Percentiles rank a stretch among this genome's conserved stretches.
Conservation (phyloP, 2,797 vertebrate species). For the Typhlichthys subterraneus region DNA sequence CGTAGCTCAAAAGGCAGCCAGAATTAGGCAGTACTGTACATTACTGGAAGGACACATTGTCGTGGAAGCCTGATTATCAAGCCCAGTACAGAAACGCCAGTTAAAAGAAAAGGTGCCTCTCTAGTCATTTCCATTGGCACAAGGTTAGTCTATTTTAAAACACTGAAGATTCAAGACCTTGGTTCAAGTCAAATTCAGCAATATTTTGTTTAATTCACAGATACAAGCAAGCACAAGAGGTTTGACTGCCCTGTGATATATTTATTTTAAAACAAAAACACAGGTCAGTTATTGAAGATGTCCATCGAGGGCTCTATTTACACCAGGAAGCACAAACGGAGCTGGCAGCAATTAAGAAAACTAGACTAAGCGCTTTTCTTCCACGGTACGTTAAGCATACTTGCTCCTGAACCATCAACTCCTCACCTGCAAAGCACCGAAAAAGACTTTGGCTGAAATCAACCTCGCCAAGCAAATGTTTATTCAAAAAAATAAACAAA, state of each 20-base stretch:
- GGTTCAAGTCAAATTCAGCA: slow-evolving; percentile 57
- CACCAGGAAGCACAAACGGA: slow-evolving; percentile 59
- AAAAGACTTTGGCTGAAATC: no score
- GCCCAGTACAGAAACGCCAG: slow-evolving; percentile 22
- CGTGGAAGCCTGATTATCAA: slow-evolving; percentile 31
- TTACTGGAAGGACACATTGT: slow-evolving; percentile 15
- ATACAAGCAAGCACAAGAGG: slow-evolving; percentile 35
- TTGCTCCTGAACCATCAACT: no score
- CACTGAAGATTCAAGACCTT: slow-evolving; percentile 47
- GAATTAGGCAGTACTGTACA: slow-evolving; percentile 5
- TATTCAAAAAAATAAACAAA: no score
- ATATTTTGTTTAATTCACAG: slow-evolving; percentile 28
- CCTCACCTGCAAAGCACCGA: no score
- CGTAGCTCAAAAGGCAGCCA: slow-evolving; percentile 49
- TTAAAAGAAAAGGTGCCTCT: background rate
- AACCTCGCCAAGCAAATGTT: no score
- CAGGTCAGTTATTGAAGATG: slow-evolving; percentile 42
- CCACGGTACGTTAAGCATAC: slow-evolving; percentile 27
- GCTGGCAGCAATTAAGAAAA: slow-evolving; percentile 30
- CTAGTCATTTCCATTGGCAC: slow-evolving; percentile 43
- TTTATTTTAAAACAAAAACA: slow-evolving; percentile 4
- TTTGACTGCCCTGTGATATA: slow-evolving; percentile 14
- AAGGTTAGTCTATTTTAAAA: slow-evolving; percentile 37
- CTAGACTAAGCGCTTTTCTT: slow-evolving; percentile 21
- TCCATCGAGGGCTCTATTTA: slow-evolving; percentile 57